Conservation (phyloP, 2,888 invertebrate species). For the Tinea semifulvella region DNA sequence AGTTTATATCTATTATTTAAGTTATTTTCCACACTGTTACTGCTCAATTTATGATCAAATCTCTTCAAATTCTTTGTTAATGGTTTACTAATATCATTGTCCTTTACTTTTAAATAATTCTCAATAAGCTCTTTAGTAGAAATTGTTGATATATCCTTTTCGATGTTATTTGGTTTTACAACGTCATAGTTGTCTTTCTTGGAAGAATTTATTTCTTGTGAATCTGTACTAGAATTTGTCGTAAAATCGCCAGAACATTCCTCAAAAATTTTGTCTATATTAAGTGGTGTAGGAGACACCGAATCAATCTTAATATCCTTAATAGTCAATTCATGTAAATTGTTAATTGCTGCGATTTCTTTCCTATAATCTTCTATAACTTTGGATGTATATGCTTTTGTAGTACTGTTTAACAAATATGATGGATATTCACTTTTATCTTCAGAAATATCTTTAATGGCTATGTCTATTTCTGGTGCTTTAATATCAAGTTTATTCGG, state of each 20-base stretch:
- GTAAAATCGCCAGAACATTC: conserved; percentile 26
- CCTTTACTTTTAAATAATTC: conserved; percentile 56
- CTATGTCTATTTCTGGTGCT: conserved; percentile 19
- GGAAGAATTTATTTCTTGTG: conserved; percentile 24
- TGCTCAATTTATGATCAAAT: conserved; percentile 36
- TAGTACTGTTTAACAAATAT: conserved; percentile 51
- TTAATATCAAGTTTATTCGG: conserved; percentile 33
- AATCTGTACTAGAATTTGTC: conserved; percentile 26
- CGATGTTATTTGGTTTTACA: conserved; percentile 26
- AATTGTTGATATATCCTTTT: conserved; percentile 45
- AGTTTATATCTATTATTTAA: conserved; percentile 21
- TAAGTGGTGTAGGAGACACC: conserved; percentile 50
- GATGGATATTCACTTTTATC: conserved; percentile 40
- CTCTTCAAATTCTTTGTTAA: conserved; percentile 27
- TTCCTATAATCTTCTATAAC: conserved; percentile 63
- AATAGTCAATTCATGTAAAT: conserved; percentile 51
- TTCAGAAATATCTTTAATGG: conserved; percentile 21
- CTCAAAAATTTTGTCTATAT: conserved; percentile 56
- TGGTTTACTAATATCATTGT: conserved; percentile 30
- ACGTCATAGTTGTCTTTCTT: conserved; percentile 13
- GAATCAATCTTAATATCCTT: conserved; percentile 58
- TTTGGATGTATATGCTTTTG: conserved; percentile 59
- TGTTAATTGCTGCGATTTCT: conserved; percentile 58
- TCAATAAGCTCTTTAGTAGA: conserved; percentile 55
- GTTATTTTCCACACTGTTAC: conserved; percentile 19